These are phyloP conservation scores for Leptobrachium ailaonicum DNA, from an alignment of 2,113 vertebrate genomes.

Conservation along the genomic window DNA sequence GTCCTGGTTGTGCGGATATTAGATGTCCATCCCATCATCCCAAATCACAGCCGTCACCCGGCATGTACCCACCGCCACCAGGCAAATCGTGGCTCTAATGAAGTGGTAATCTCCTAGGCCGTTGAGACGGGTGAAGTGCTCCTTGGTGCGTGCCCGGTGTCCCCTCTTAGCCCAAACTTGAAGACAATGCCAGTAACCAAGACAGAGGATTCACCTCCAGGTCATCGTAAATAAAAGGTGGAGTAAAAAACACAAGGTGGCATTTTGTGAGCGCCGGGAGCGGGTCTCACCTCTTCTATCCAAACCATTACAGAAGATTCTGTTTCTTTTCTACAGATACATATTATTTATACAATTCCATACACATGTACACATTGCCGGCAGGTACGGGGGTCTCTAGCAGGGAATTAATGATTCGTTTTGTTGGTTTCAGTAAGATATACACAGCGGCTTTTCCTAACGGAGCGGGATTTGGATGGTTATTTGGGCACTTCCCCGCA, in stretches of 20 bases:
- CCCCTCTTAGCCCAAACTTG: neutral
- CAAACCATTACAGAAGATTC: neutral
- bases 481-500: neutral
- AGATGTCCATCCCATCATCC: no score
- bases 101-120: neutral
- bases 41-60: no score
- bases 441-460: neutral
- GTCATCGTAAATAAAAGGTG: no score
- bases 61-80: no score
- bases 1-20: no score
- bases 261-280: no score
- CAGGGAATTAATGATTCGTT: slow-evolving; percentile 12
- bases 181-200: no score
- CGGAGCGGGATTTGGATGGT: neutral
- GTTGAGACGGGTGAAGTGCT: neutral
- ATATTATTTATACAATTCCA: neutral
- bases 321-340: neutral
- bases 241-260: no score
- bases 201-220: no score
- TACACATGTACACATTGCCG: neutral
- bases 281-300: no score
- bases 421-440: slow-evolving; percentile 22
- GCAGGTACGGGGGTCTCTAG: neutral
- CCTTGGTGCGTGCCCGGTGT: neutral
- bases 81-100: no score